A percentile compares a stretch with the other conserved stretches of the same genome.
Evolutionary conservation across 2,797 vertebrate genomes (phyloP).

Genomic region (Acridotheres tristis): DNA sequence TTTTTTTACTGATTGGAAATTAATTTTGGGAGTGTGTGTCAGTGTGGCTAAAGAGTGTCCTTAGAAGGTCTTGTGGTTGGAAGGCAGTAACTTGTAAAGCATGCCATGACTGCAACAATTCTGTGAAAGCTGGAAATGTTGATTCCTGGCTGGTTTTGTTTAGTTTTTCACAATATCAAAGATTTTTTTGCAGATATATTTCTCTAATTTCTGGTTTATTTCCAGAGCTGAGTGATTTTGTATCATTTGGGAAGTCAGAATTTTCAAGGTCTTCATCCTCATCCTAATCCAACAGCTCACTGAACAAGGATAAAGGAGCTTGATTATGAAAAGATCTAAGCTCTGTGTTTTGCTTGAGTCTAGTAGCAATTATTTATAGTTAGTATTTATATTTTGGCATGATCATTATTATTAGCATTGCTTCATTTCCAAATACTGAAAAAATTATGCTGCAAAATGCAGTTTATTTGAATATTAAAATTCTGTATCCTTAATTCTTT

Average conservation of each 20-base stretch:
- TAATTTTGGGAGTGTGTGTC: not conserved
- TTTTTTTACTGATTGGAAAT: not conserved
- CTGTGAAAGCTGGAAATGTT: not conserved
- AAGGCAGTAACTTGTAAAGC: not conserved
- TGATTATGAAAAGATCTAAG: slow-evolving; percentile 24
- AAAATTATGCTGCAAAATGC: slow-evolving; percentile 46
- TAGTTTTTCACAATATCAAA: not conserved
- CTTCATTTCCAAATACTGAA: slow-evolving; percentile 39
- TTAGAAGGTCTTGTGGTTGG: not conserved
- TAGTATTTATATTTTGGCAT: slow-evolving; percentile 35
- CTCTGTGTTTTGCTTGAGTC: not conserved
- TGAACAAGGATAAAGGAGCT: slow-evolving; percentile 28
- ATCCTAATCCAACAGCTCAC: not conserved
- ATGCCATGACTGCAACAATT: not conserved
- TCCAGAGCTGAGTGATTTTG: not conserved
- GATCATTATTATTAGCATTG: slow-evolving; percentile 57
- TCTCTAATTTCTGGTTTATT: not conserved
- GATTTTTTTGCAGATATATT: not conserved
- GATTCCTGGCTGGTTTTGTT: not conserved
- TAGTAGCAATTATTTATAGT: slow-evolving; percentile 50
- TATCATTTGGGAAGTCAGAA: slow-evolving; percentile 1
- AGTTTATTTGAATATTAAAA: slow-evolving; percentile 72
- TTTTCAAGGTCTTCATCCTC: not conserved
- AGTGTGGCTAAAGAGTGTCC: not conserved
- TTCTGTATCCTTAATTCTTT: slow-evolving; percentile 62